Percentiles rank a stretch among this genome's conserved stretches.
phyloP scores from a whole-genome alignment of 2,113 vertebrate genomes.

The Poeciliopsis retropinna region DNA sequence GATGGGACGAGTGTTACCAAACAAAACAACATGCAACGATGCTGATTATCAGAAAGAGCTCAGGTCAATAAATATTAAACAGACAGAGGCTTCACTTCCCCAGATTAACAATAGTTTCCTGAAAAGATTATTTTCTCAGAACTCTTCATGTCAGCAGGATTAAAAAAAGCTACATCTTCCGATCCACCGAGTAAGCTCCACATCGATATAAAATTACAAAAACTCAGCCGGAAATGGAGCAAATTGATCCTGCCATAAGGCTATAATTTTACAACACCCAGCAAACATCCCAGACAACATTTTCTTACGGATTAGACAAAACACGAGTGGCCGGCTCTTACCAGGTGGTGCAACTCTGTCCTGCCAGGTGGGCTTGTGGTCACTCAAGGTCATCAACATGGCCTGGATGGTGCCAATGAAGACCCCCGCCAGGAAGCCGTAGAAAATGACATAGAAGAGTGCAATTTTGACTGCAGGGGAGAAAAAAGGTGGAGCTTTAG shows the following conservation, averaged over 20 bases:
- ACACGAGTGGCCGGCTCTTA: constrained; percentile 66
- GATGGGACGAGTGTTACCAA: background rate
- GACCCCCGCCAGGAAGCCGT: constrained; percentile 93
- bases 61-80: too few species aligned
- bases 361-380: constrained; percentile 95
- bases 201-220: background rate
- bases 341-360: constrained; percentile 95
- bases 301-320: too few species aligned
- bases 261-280: too few species aligned
- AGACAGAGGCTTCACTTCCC: too few species aligned
- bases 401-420: constrained; percentile 98
- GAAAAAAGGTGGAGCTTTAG: background rate
- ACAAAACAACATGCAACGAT: background rate
- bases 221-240: background rate
- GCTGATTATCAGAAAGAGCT: background rate
- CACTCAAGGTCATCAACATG: constrained; percentile 91
- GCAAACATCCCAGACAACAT: background rate
- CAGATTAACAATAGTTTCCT: too few species aligned
- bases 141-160: background rate
- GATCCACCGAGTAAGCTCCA: background rate
- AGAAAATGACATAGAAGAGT: constrained; percentile 93
- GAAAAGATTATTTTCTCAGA: too few species aligned
- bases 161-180: too few species aligned
- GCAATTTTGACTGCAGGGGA: constrained; percentile 89
- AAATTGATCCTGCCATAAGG: too few species aligned